Conservation (phyloP, 2,113 vertebrate species). For the Ameiurus melas region DNA sequence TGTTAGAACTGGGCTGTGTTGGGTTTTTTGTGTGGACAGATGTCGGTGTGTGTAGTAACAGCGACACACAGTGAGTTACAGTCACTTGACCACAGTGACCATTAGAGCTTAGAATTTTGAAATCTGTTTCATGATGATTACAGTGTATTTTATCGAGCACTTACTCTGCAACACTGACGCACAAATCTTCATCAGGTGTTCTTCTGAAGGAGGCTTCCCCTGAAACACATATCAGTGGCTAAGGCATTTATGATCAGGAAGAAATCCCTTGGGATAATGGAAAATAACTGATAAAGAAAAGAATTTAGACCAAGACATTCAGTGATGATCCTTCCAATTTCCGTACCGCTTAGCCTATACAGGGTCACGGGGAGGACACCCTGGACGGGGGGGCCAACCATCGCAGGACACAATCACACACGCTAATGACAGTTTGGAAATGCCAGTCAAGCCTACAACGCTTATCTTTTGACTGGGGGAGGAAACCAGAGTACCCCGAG, state of each 20-base stretch:
- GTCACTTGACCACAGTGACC: background rate
- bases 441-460: no score
- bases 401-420: no score
- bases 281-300: background rate
- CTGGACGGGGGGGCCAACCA: no score
- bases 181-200: conserved; percentile 58
- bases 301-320: background rate
- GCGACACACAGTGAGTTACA: background rate
- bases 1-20: background rate
- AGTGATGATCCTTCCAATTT: background rate
- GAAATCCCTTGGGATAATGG: background rate
- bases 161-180: conserved; percentile 56
- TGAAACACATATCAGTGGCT: conserved; percentile 36
- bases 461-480: no score
- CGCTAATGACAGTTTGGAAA: no score
- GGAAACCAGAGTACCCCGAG: no score
- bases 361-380: no score
- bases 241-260: background rate
- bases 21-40: background rate
- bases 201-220: conserved; percentile 59
- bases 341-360: no score
- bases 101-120: background rate
- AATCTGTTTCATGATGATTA: background rate
- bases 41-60: background rate
- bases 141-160: background rate